Conservation (phyloP, 2,797 vertebrate species). For the Chaenodraco wilsoni region DNA sequence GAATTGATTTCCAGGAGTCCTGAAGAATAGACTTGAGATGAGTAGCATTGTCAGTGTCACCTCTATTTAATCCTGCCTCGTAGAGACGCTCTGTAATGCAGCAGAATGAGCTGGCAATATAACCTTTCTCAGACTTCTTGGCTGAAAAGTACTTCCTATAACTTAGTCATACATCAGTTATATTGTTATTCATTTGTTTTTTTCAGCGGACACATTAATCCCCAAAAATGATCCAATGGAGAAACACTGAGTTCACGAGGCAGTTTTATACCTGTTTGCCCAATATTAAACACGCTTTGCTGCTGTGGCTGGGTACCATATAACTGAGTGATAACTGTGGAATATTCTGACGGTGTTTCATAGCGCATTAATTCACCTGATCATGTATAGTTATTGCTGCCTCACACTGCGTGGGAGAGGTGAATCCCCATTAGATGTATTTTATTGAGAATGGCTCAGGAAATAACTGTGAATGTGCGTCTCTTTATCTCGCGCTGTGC, state of each 20-base stretch:
- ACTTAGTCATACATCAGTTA: not conserved
- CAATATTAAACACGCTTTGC: conserved; percentile 49
- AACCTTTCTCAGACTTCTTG: not conserved
- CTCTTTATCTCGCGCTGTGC: not conserved
- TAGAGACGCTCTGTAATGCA: conserved; percentile 14
- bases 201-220: not conserved
- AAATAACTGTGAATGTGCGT: conserved; percentile 26
- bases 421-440: conserved; percentile 56
- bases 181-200: not conserved
- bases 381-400: conserved; percentile 73
- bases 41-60: conserved; percentile 27
- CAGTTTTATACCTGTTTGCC: conserved; percentile 39
- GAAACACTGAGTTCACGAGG: not conserved
- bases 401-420: conserved; percentile 57
- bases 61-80: conserved; percentile 35
- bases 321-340: conserved; percentile 66
- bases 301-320: conserved; percentile 57
- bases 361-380: conserved; percentile 65
- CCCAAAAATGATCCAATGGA: not conserved
- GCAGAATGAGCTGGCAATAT: conserved; percentile 4
- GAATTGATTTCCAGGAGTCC: conserved; percentile 22
- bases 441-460: conserved; percentile 47
- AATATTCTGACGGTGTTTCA: conserved; percentile 67
- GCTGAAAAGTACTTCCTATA: not conserved
- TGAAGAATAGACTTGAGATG: conserved; percentile 13